These are phyloP conservation scores for Helicoverpa zea DNA, from an alignment of 1,140 invertebrate species.

Conservation along the genomic window DNA sequence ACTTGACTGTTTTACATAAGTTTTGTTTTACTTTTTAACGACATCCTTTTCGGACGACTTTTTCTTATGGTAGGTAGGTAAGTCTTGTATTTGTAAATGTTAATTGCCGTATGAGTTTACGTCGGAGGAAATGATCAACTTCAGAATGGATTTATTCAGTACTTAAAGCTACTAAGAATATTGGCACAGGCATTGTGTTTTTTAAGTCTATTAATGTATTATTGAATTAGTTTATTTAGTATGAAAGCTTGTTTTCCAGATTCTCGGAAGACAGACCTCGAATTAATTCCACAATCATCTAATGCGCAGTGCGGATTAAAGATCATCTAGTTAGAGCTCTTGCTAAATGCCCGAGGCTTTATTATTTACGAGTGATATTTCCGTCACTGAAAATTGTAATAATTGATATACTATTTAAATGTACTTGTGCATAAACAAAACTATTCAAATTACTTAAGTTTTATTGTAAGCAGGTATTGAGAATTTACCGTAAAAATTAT, in stretches of 20 bases:
- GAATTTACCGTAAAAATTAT: too few species aligned
- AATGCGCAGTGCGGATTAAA: background rate
- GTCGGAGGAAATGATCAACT: too few species aligned
- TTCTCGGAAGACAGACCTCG: background rate
- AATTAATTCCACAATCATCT: slow-evolving; percentile 9
- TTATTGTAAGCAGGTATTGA: too few species aligned
- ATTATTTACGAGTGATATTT: slow-evolving; percentile 14
- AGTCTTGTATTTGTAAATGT: background rate
- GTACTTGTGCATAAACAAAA: background rate
- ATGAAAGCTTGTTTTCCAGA: too few species aligned
- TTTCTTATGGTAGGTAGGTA: background rate
- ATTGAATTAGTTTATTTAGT: too few species aligned
- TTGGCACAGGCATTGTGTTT: too few species aligned
- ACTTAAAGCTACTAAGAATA: too few species aligned
- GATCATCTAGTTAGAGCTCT: background rate
- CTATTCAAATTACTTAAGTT: too few species aligned
- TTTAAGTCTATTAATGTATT: too few species aligned
- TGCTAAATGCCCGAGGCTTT: background rate
- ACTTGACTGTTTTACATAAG: slow-evolving; percentile 14
- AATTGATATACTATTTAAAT: background rate
- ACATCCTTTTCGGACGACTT: background rate
- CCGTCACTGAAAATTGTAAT: slow-evolving; percentile 3
- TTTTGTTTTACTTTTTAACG: slow-evolving; percentile 8
- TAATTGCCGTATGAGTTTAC: background rate
- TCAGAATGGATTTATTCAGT: background rate